Conservation (phyloP, 2,113 vertebrate genomes). For the Glaucidium brasilianum region DNA sequence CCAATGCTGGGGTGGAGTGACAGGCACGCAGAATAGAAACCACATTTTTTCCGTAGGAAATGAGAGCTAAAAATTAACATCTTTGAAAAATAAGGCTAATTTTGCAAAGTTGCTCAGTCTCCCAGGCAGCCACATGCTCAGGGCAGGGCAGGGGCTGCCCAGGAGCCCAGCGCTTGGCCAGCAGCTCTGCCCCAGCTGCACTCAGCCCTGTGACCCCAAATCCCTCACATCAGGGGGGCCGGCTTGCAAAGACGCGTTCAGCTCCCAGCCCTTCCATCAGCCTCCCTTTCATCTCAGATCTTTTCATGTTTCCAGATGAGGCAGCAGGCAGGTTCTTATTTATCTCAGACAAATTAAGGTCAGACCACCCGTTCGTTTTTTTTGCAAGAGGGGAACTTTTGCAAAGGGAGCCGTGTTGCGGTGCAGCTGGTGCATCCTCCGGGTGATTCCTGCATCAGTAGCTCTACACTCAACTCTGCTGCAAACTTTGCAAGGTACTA, state of each 20-base stretch:
- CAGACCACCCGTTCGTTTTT: not conserved
- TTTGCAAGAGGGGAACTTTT: not conserved
- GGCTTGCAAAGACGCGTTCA: not conserved
- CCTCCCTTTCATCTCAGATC: not conserved
- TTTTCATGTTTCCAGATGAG: not conserved
- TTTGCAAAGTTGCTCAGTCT: not conserved
- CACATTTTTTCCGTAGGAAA: conserved; percentile 9
- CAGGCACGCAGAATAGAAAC: not conserved
- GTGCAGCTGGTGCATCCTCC: not conserved
- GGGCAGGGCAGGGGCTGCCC: not conserved
- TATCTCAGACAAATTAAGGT: conserved; percentile 4
- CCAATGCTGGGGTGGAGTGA: not conserved
- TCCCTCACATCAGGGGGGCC: rapidly evolving
- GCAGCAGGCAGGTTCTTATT: not conserved
- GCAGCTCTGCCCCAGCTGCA: not conserved
- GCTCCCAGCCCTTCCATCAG: not conserved
- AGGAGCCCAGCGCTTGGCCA: rapidly evolving
- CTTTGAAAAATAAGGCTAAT: not conserved
- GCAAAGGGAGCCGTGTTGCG: not conserved
- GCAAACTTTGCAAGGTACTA: not conserved
- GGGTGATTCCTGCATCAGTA: not conserved
- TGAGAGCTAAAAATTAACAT: not conserved
- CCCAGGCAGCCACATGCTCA: rapidly evolving
- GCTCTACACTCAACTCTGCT: not conserved
- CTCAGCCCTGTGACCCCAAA: not conserved